Conservation (phyloP, 2,113 vertebrate species). For the Sula dactylatra region DNA sequence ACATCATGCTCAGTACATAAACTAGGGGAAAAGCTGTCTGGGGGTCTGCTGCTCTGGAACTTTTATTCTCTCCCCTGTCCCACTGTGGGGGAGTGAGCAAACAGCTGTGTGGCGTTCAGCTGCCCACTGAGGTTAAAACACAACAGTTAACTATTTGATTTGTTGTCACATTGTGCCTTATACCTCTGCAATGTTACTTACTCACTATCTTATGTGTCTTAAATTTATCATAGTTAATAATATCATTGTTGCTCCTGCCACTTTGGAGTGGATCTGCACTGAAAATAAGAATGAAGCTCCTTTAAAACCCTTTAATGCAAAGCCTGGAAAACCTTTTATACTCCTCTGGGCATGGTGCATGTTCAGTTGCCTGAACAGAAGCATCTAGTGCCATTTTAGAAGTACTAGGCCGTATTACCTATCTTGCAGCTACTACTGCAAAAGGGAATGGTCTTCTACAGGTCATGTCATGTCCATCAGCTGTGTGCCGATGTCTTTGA, state of each 20-base stretch:
- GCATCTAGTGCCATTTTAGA: not conserved
- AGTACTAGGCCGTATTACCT: not conserved
- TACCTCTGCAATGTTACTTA: not conserved
- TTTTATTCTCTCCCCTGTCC: too few species aligned
- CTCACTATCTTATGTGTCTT: accelerated
- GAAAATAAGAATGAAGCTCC: not conserved
- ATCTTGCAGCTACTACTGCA: not conserved
- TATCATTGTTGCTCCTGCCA: not conserved
- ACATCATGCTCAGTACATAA: too few species aligned
- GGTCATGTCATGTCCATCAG: not conserved
- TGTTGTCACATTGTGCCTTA: not conserved
- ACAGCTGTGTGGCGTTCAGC: too few species aligned
- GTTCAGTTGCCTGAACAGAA: not conserved
- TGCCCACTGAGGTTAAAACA: too few species aligned
- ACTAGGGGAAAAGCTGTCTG: too few species aligned
- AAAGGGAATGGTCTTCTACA: not conserved
- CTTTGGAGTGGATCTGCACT: not conserved
- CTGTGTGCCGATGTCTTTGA: not conserved
- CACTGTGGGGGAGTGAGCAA: too few species aligned
- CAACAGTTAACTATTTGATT: not conserved
- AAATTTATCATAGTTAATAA: not conserved
- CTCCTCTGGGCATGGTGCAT: not conserved
- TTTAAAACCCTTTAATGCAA: too few species aligned
- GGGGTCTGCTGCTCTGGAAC: too few species aligned
- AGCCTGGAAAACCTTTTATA: not conserved